Evolutionary conservation across 2,113 vertebrate genomes (phyloP).

Genomic region (Scophthalmus maximus): DNA sequence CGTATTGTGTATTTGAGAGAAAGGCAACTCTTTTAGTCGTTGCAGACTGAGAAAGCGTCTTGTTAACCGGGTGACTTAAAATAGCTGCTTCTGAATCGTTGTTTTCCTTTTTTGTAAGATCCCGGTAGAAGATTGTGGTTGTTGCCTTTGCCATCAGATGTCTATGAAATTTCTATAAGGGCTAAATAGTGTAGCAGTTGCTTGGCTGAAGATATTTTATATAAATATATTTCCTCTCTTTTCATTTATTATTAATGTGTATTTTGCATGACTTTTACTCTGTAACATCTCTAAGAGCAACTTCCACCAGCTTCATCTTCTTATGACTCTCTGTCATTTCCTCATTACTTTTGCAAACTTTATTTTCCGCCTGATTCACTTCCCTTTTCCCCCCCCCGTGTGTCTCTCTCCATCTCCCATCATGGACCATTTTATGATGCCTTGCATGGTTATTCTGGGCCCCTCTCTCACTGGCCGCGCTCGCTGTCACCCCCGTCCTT

Average conservation of each 20-base stretch:
- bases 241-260: slow-evolving; percentile 4
- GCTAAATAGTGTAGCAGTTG: neutral
- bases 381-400: slow-evolving; percentile 67
- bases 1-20: slow-evolving; percentile 44
- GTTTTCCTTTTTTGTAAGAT: neutral
- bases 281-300: neutral
- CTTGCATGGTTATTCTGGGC: slow-evolving; percentile 47
- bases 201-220: neutral
- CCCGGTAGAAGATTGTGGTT: neutral
- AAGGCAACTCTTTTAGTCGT: slow-evolving; percentile 2
- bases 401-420: slow-evolving; percentile 51
- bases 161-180: neutral
- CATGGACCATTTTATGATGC: slow-evolving; percentile 55
- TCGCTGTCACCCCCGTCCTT: slow-evolving; percentile 58
- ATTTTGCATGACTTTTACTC: slow-evolving; percentile 15
- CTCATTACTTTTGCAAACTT: slow-evolving; percentile 18
- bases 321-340: slow-evolving; percentile 31
- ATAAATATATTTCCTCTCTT: neutral
- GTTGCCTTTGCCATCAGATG: neutral
- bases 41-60: slow-evolving; percentile 13
- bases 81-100: neutral
- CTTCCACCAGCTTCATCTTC: slow-evolving; percentile 19
- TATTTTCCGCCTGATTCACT: slow-evolving; percentile 61
- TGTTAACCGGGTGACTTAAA: slow-evolving; percentile 3
- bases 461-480: slow-evolving; percentile 26